Percentiles rank a stretch among this genome's conserved stretches.
phyloP scores from a whole-genome alignment of 2,888 invertebrate genomes.

The Tiliacea aurago region DNA sequence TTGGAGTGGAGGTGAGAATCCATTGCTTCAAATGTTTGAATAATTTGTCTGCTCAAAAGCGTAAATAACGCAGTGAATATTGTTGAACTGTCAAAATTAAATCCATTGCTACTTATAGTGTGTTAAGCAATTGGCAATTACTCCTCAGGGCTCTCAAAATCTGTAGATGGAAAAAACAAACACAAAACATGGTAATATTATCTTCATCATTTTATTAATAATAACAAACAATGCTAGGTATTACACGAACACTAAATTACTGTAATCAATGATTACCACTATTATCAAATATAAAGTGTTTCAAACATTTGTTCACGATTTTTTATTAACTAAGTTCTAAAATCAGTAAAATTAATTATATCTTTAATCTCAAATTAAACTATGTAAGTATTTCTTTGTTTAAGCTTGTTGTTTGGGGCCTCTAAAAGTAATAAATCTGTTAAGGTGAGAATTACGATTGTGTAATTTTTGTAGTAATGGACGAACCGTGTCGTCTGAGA shows the following conservation, averaged over 20 bases:
- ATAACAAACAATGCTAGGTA: not conserved
- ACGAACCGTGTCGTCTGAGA: constrained; percentile 6
- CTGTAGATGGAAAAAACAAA: not conserved
- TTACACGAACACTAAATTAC: not conserved
- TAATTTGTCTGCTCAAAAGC: no score
- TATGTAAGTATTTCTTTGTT: not conserved
- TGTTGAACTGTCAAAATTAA: no score
- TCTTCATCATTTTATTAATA: constrained; percentile 13
- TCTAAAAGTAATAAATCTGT: constrained; percentile 1
- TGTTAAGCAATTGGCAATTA: no score
- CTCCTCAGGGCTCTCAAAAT: not conserved
- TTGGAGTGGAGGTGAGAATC: no score
- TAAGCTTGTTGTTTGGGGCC: not conserved
- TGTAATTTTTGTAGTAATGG: constrained; percentile 15
- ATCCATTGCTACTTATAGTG: no score
- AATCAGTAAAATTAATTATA: not conserved
- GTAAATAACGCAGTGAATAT: no score
- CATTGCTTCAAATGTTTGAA: no score
- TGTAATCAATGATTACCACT: not conserved
- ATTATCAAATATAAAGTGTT: not conserved
- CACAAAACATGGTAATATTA: not conserved
- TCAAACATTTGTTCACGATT: constrained; percentile 1
- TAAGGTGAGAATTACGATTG: not conserved
- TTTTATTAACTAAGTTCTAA: constrained; percentile 4
- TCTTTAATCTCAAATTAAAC: not conserved